phyloP scores from a whole-genome alignment of 2,113 vertebrate species.

The Syngnathoides biaculeatus region DNA sequence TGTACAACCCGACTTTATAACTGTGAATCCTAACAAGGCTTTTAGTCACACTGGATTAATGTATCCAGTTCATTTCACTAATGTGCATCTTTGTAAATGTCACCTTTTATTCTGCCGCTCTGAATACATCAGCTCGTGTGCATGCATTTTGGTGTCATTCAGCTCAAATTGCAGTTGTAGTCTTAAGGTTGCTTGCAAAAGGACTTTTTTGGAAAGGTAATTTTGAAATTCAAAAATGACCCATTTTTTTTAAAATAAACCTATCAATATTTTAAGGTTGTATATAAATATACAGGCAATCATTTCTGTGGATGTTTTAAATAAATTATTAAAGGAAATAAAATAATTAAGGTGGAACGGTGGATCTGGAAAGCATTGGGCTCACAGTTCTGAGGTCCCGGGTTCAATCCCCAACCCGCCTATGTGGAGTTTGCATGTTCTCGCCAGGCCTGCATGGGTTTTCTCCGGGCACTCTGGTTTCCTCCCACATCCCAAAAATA shows the following conservation, averaged over 20 bases:
- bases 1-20: slow-evolving; percentile 58
- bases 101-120: slow-evolving; percentile 62
- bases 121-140: slow-evolving; percentile 45
- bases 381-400: too few relatives aligned
- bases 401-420: too few relatives aligned
- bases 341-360: too few relatives aligned
- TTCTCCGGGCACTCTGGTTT: too few relatives aligned
- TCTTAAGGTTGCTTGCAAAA: background rate
- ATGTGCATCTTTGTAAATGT: slow-evolving; percentile 67
- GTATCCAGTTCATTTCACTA: slow-evolving; percentile 62
- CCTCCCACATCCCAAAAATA: too few relatives aligned
- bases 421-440: too few relatives aligned
- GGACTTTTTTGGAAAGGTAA: background rate
- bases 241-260: background rate
- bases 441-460: too few relatives aligned
- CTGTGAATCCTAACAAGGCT: slow-evolving; percentile 70
- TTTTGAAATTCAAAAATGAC: background rate
- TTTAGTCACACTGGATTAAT: slow-evolving; percentile 66
- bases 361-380: too few relatives aligned
- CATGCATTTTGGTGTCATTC: slow-evolving; percentile 36
- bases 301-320: background rate
- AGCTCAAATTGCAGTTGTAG: slow-evolving; percentile 23
- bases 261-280: background rate
- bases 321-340: too few relatives aligned
- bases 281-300: background rate